A percentile compares a stretch with the other conserved stretches of the same genome.
phyloP scores from a whole-genome alignment of 2,797 vertebrate genomes.

The Anas capensis region DNA sequence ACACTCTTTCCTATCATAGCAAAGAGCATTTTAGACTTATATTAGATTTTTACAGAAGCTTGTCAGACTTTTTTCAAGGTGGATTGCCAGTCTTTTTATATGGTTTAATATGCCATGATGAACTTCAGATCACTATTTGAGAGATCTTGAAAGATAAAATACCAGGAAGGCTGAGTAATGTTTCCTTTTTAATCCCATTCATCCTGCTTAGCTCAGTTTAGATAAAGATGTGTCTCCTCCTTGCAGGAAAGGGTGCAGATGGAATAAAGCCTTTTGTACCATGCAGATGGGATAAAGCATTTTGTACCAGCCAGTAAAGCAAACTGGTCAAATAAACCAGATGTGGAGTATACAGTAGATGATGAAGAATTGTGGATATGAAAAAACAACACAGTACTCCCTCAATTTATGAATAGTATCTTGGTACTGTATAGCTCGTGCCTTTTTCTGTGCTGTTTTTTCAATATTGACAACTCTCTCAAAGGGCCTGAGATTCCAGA shows the following conservation, averaged over 20 bases:
- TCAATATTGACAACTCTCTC: not conserved
- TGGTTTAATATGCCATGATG: not conserved
- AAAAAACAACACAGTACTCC: not conserved
- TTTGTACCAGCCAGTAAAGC: not conserved
- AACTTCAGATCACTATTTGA: not conserved
- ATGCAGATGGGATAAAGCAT: not conserved
- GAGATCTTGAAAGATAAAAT: slow-evolving; percentile 6
- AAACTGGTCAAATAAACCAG: not conserved
- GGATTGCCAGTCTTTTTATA: not conserved
- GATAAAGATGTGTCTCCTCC: not conserved
- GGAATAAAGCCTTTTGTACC: not conserved
- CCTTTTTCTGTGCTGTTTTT: not conserved
- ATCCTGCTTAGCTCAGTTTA: not conserved
- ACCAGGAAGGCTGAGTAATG: not conserved
- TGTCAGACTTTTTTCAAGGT: not conserved
- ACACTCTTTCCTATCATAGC: not conserved
- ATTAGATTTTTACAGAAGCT: not conserved
- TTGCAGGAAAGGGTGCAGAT: slow-evolving; percentile 5
- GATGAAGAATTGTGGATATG: not conserved
- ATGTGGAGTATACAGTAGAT: not conserved
- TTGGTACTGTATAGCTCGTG: not conserved
- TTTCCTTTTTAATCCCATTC: slow-evolving; percentile 3
- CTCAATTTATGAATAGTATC: not conserved
- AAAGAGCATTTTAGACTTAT: not conserved
- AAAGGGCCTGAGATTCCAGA: not conserved